Conservation (phyloP, 2,113 vertebrate genomes). For the Melanotaenia duboulayi region DNA sequence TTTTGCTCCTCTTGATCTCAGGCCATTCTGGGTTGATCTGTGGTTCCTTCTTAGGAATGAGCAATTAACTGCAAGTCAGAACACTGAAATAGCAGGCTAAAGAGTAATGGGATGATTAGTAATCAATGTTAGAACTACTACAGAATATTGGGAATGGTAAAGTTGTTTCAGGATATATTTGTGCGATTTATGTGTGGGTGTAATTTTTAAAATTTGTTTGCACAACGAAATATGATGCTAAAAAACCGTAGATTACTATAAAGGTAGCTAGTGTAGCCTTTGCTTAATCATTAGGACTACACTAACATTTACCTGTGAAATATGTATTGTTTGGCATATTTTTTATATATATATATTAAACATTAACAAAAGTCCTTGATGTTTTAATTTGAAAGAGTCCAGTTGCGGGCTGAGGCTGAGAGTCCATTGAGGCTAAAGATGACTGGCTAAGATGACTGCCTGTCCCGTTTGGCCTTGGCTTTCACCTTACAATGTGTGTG, state of each 20-base stretch:
- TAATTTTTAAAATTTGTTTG: slow-evolving; percentile 5
- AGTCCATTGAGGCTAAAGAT: slow-evolving; percentile 97
- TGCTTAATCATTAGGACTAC: slow-evolving; percentile 35
- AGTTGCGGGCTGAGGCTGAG: slow-evolving; percentile 95
- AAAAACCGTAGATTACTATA: slow-evolving; percentile 9
- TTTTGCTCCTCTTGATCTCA: slow-evolving; percentile 48
- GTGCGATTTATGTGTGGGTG: slow-evolving; percentile 13
- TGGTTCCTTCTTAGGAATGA: slow-evolving; percentile 21
- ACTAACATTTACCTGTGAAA: slow-evolving; percentile 70
- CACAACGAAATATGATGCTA: neutral
- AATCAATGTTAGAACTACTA: neutral
- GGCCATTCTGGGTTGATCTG: neutral
- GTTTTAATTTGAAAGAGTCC: slow-evolving; percentile 99
- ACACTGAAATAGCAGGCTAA: neutral
- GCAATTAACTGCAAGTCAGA: slow-evolving; percentile 49
- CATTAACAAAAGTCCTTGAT: slow-evolving; percentile 99
- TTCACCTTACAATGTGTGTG: slow-evolving; percentile 99
- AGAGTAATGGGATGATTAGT: neutral
- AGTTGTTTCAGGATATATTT: neutral
- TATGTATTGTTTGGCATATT: slow-evolving; percentile 77
- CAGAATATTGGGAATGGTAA: neutral
- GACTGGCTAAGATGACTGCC: slow-evolving; percentile 99
- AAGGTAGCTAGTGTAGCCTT: slow-evolving; percentile 34
- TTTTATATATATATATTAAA: slow-evolving; percentile 84
- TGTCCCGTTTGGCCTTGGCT: slow-evolving; percentile 99